phyloP scores from a whole-genome alignment of 2,888 invertebrate species.

The Notodonta ziczac region DNA sequence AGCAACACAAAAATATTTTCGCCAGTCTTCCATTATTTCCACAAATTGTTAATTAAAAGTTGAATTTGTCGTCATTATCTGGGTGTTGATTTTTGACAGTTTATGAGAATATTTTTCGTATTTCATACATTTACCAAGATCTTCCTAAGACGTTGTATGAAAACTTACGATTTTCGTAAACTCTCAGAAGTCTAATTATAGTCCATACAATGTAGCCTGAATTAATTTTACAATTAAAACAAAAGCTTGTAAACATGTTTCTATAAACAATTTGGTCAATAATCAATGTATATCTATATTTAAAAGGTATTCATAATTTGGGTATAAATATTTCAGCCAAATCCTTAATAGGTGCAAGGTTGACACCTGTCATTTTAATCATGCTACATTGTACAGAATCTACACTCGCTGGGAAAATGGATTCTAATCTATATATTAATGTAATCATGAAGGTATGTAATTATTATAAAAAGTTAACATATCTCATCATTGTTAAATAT shows the following conservation, averaged over 20 bases:
- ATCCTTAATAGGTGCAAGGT: background rate
- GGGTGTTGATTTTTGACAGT: background rate
- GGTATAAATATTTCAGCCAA: too few species aligned
- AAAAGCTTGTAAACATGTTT: too few species aligned
- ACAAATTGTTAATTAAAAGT: conserved; percentile 31
- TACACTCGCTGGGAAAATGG: conserved; percentile 14
- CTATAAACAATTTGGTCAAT: too few species aligned
- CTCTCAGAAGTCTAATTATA: background rate
- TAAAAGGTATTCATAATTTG: too few species aligned
- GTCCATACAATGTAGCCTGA: background rate
- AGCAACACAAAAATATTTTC: conserved; percentile 2
- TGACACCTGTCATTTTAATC: background rate
- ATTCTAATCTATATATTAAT: conserved; percentile 48
- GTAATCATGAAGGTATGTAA: conserved; percentile 45
- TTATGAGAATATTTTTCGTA: too few species aligned
- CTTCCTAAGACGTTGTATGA: too few species aligned
- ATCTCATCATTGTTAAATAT: conserved; percentile 59
- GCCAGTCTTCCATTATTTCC: conserved; percentile 52
- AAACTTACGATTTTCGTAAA: background rate
- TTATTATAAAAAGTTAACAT: conserved; percentile 64
- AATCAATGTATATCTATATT: too few species aligned
- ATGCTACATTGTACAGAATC: background rate
- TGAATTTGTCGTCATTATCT: conserved; percentile 26
- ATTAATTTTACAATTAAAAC: background rate
- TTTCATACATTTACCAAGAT: too few species aligned